phyloP scores from a whole-genome alignment of 1,140 invertebrate genomes.

The Pinna nobilis region DNA sequence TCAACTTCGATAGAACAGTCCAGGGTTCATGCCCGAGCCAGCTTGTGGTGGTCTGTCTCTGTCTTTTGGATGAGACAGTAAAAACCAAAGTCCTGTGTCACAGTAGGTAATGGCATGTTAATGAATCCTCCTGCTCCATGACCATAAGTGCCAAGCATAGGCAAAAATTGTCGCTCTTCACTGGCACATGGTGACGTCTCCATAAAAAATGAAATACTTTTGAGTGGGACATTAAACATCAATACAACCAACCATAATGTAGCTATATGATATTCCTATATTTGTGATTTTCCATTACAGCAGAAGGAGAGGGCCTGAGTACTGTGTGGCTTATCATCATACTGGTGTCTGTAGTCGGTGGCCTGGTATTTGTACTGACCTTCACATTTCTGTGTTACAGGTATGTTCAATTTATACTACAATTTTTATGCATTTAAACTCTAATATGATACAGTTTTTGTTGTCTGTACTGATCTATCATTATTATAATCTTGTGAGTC shows the following conservation, averaged over 20 bases:
- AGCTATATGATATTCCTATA: background rate
- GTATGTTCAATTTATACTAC: conserved; percentile 77
- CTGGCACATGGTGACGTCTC: background rate
- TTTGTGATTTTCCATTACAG: conserved; percentile 50
- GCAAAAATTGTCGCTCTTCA: no score
- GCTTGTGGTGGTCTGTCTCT: no score
- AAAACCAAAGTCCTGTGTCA: no score
- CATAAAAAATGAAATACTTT: background rate
- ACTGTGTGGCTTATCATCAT: conserved; percentile 93
- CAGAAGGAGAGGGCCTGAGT: conserved; percentile 86
- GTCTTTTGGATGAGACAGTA: no score
- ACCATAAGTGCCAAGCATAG: no score
- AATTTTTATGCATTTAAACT: background rate
- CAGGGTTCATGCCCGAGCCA: no score
- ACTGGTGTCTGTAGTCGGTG: conserved; percentile 91
- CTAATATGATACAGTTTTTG: background rate
- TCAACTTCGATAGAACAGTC: no score
- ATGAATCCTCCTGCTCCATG: no score
- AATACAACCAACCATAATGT: background rate
- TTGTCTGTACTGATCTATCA: background rate
- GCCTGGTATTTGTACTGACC: conserved; percentile 95
- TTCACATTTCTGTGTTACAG: conserved; percentile 96
- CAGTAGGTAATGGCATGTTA: no score
- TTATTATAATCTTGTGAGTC: background rate
- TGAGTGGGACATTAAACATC: background rate